These are phyloP conservation scores for Glyphotaelius pellucidus DNA, from an alignment of 2,888 invertebrate genomes.

Conservation along the genomic window DNA sequence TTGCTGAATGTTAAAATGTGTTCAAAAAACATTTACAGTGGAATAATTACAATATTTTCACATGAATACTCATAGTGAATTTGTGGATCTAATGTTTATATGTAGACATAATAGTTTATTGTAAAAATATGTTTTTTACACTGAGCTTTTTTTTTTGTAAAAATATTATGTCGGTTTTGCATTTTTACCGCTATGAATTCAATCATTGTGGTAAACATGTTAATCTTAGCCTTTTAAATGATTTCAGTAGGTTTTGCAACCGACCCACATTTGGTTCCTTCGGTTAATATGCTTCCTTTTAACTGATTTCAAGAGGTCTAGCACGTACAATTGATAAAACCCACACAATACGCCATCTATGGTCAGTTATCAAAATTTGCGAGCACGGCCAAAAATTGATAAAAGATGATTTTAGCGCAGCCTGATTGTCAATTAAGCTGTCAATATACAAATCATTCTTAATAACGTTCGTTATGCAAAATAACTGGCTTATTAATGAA, in stretches of 20 bases:
- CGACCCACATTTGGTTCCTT: neutral
- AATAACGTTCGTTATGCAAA: too few species aligned
- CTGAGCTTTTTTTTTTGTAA: neutral
- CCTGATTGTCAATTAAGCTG: too few species aligned
- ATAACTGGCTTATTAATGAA: too few species aligned
- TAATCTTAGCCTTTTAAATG: neutral
- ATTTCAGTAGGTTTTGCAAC: neutral
- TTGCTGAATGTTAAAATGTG: neutral
- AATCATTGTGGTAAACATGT: neutral
- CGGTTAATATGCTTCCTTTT: neutral
- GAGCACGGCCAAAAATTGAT: too few species aligned
- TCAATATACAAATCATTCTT: too few species aligned
- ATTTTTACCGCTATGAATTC: neutral
- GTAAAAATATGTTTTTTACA: conserved; percentile 16
- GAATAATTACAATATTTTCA: neutral
- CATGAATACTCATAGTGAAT: neutral
- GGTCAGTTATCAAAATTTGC: too few species aligned
- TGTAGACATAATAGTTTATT: conserved; percentile 11
- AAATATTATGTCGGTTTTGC: neutral
- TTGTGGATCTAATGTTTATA: conserved; percentile 20
- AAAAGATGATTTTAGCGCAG: too few species aligned
- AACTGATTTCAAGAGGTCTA: neutral
- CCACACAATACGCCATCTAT: too few species aligned
- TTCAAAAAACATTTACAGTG: neutral
- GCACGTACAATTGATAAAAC: too few species aligned